Base-by-base conservation (phyloP, 2,797 vertebrate species). In the Anguilla megastoma region DNA sequence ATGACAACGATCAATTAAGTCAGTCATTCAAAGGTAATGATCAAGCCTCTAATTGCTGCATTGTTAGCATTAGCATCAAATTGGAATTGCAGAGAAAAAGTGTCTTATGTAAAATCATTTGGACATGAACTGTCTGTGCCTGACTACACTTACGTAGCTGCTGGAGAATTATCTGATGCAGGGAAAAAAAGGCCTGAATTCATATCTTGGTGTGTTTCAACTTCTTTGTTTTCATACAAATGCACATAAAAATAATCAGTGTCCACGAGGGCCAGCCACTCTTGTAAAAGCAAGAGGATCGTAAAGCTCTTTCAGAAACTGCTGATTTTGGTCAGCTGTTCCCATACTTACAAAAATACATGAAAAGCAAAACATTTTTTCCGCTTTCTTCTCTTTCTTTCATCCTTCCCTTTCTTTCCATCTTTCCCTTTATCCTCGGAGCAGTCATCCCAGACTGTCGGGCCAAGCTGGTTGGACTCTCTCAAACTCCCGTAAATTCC, bases 311-410 rank as follows among this genome's bases (percentile, higher is more conserved):
- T 52, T n/a, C 8, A 52, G 41, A 76, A 50, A 74, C 66, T 24
- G 10, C 41, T 74, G 10, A 54, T 86, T 86, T 69, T 86, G 60
- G 63, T 74, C 63, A 27, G 41, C 63, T 27, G 33, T 85, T 60
- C 85, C 10, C 36, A 1, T 66, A 41, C 21, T 30, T 33, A 1
- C 18, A 14, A 86, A 74, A 86, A 71, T 6, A 50, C 41, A 50
- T 41, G 18, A 50, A 27, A 48, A 24, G 16, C 45, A 71, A 71
- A 71, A 16, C 1, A 8, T 9, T 30, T 86, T 4, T 36, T 71
- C 12, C n/a, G 52, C 48, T 54, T 27, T 30, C 54, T 18, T 56
- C 7, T 84, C 21, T 30, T 16, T 33, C 21, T 52, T 45, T 83
- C 18, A 14, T 50, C n/a, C 2, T 84, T 52, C 52, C 6, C 33